phyloP scores from a whole-genome alignment of 1,140 invertebrate species.

The Agrypnia vestita region DNA sequence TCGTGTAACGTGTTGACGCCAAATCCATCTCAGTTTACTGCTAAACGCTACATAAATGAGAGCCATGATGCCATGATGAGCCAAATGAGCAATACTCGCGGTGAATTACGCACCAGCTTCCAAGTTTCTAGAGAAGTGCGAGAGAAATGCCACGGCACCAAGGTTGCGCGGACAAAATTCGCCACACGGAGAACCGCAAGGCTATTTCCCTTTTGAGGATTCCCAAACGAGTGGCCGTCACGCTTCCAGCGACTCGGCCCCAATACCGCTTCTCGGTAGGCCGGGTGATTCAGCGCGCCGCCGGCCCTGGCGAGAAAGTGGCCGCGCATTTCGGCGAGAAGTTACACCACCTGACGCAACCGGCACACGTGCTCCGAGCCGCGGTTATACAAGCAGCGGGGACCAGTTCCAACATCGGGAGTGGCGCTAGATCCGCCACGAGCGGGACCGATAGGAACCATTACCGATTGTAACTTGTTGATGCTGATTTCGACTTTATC shows the following conservation, averaged over 20 bases:
- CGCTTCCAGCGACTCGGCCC: constrained; percentile 23
- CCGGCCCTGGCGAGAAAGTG: constrained; percentile 26
- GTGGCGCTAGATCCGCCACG: background rate
- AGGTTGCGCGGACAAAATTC: background rate
- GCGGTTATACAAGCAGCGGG: constrained; percentile 24
- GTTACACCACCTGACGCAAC: constrained; percentile 34
- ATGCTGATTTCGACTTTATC: too few relatives aligned
- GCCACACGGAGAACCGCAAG: constrained; percentile 27
- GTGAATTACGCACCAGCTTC: too few relatives aligned
- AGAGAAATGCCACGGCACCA: too few relatives aligned
- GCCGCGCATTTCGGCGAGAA: constrained; percentile 31
- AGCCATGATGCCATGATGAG: too few relatives aligned
- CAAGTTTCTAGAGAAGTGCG: too few relatives aligned
- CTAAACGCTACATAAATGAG: too few relatives aligned
- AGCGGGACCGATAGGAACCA: too few relatives aligned
- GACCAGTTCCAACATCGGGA: background rate
- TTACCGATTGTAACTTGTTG: too few relatives aligned
- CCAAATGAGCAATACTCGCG: too few relatives aligned
- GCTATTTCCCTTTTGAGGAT: constrained; percentile 13
- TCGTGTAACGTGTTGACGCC: too few relatives aligned
- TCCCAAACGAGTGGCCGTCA: constrained; percentile 7
- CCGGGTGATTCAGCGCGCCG: constrained; percentile 25
- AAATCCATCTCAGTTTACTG: too few relatives aligned
- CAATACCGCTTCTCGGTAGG: constrained; percentile 23
- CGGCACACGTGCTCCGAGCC: background rate